Base-by-base conservation (phyloP, 2,113 vertebrate genomes). In the Thunnus maccoyii region DNA sequence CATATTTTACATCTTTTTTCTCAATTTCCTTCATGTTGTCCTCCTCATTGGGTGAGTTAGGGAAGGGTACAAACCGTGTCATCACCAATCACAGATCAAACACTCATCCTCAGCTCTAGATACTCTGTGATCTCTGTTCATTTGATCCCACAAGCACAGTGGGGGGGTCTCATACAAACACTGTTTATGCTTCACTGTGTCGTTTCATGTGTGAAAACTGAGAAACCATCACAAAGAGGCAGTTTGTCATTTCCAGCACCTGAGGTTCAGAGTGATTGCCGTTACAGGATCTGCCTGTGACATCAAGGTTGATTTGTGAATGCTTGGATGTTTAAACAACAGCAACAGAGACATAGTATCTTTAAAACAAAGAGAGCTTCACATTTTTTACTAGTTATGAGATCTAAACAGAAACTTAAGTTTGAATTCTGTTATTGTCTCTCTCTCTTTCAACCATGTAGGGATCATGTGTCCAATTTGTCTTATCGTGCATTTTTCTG, bases 171-270 rank as follows among this genome's bases (percentile, higher is more conserved):
- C 20, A 48, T 72, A 76, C 68, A 82, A 81, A 66, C 64, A 74
- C 72, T 58, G 69, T 84, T 86, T 80, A 78, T 30, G 56, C 72
- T 87, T 57, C 46, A 15, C 55, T 51, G 6, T 41, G 73, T 62
- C 13, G 69, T 87, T 89, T 87, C 77, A 88, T 83, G 83, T 87
- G 80, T 85, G 86, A 84, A 88, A 92, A 82, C 81, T 56, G 88
- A 90, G 88, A 85, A 78, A 75, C 51, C 68, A 36, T 57, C 76
- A 78, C 62, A 36, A 70, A 85, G 76, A 36, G 70, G 22, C 46
- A 32, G 78, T 74, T 79, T 76, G 56, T 78, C 78, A 65, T 36
- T 46, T 66, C 76, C 61, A 63, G 81, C 75, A 58, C 57, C 14
- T 47, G 27, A 51, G 62, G 9, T 16, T 62, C 65, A 72, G 27